These are phyloP conservation scores for Metopia argyrocephala DNA, from an alignment of 2,888 invertebrate genomes.

Conservation along the genomic window DNA sequence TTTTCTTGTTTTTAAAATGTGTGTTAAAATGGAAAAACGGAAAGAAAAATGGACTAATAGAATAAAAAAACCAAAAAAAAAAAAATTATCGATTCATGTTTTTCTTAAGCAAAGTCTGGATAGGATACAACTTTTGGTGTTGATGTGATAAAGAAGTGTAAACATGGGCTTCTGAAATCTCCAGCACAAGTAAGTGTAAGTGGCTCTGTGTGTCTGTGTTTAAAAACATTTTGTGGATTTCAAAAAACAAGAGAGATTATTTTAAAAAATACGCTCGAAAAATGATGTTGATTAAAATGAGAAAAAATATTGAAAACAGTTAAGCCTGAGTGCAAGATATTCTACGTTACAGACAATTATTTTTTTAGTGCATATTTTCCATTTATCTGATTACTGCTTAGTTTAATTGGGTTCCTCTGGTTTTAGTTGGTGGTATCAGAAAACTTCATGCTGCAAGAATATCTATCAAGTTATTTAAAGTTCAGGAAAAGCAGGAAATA, in stretches of 20 bases:
- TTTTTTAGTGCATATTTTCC: too few relatives aligned
- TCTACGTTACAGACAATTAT: too few relatives aligned
- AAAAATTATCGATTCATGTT: conserved; percentile 32
- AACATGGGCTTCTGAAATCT: background rate
- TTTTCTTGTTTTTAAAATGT: background rate
- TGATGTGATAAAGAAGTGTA: background rate
- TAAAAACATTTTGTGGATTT: background rate
- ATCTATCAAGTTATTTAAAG: too few relatives aligned
- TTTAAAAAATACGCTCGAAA: background rate
- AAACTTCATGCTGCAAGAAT: too few relatives aligned
- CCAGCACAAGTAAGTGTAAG: background rate
- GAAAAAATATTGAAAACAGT: too few relatives aligned
- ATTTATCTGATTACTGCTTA: too few relatives aligned
- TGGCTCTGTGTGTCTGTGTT: background rate
- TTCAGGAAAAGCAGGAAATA: too few relatives aligned
- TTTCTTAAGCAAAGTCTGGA: background rate
- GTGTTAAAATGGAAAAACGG: background rate
- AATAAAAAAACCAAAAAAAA: background rate
- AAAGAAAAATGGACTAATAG: background rate
- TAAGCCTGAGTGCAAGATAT: too few relatives aligned
- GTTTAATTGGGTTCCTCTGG: too few relatives aligned
- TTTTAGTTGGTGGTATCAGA: too few relatives aligned
- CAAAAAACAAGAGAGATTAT: background rate
- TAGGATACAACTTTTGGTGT: background rate
- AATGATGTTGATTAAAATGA: too few relatives aligned